These are phyloP conservation scores for Hypotaenidia philippensis DNA, from an alignment of 2,797 vertebrate genomes.

Conservation along the genomic window DNA sequence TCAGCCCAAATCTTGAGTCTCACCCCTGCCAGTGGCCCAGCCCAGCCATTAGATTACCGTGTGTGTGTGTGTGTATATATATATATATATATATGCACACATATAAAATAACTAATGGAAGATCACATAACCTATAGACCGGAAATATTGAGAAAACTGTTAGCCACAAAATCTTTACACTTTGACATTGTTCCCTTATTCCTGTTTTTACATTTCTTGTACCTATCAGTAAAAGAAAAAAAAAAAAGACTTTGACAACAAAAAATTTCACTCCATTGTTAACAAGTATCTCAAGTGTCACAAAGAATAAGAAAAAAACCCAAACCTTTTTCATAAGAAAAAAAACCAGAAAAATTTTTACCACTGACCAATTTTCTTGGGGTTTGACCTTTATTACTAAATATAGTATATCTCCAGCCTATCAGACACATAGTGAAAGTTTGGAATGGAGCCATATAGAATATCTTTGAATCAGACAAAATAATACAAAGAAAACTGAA, in stretches of 20 bases:
- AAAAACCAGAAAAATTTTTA: background rate
- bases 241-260: constrained; percentile 5
- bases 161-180: background rate
- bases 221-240: background rate
- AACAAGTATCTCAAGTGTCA: background rate
- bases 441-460: background rate
- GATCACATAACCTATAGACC: background rate
- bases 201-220: background rate
- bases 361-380: background rate
- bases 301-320: background rate
- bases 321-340: background rate
- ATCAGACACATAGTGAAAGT: background rate
- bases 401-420: constrained; percentile 13
- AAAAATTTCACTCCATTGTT: constrained; percentile 40
- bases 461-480: background rate
- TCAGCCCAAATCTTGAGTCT: background rate
- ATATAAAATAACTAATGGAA: background rate
- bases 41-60: background rate
- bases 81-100: too few species aligned
- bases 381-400: background rate
- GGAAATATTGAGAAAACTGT: background rate
- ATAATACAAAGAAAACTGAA: background rate
- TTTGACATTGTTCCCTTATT: background rate
- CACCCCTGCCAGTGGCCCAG: background rate
- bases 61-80: too few species aligned